Base-by-base conservation (phyloP, 1,140 invertebrate genomes). In the Drosophila guanche region DNA sequence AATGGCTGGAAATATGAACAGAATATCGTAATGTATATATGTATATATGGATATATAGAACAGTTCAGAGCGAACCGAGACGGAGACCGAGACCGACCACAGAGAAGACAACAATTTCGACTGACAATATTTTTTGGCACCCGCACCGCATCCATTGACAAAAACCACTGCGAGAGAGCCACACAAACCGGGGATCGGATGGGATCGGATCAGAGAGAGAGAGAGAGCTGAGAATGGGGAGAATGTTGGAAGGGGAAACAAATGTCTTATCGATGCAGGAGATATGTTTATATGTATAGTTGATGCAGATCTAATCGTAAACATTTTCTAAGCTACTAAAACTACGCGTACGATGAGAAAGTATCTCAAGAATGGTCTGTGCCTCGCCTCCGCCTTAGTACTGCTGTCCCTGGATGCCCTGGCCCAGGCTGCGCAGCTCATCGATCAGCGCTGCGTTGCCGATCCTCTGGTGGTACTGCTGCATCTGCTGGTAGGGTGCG, bases 51-150 rank as follows among this genome's bases (percentile, higher is more conserved):
- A 50, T 25, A 68, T 69, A 22, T 68, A n/a, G 66, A 56, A 43
- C 60, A 45, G 51, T 16, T 16, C 20, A 40, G 52, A 61, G 25
- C 59, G 27, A 20, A 37, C 23, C 20, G 43, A 37, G 55, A 52
- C 55, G 56, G 51, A 53, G 74, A 23, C 69, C 54, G 52, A 27
- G 66, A 83, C 41, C 83, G 83, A 83, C 83, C 83, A 71, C 84
- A 67, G 75, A 60, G 75, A 60, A 89, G 83, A 88, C 70, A 83
- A 75, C 66, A 76, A 76, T 88, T 86, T 57, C 53, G 83, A 86
- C 83, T 86, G 83, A 86, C 83, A 88, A 77, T 85, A 81, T 77
- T 86, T 33, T 85, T 85, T 85, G 80, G 80, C 80, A 85, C 55
- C 81, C 80, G 81, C 81, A 60, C 75, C 73, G 62, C 77, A 52